Evolutionary conservation across 2,888 invertebrate species (phyloP).

Genomic region (Penaeus monodon): DNA sequence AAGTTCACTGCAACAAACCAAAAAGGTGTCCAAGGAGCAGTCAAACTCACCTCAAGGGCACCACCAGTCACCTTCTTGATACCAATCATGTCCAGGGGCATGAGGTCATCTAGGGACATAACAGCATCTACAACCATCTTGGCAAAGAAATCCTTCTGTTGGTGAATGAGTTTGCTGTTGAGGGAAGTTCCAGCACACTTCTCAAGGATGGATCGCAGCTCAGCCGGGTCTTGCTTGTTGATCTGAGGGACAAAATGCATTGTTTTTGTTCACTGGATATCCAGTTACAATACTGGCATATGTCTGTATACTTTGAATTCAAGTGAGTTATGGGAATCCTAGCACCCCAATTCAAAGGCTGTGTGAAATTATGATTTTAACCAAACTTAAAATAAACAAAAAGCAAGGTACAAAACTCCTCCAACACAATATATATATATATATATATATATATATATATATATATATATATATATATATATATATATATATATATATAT

Average conservation of each 20-base stretch:
- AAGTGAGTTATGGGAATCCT: too few relatives aligned
- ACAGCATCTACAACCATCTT: conserved; percentile 99
- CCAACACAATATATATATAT: conserved; percentile 1
- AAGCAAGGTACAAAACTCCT: conserved; percentile 2
- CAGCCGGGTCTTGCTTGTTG: conserved; percentile 71
- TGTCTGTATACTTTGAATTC: too few relatives aligned
- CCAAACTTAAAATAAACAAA: not conserved
- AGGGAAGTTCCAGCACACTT: conserved; percentile 96
- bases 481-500: conserved; percentile 17
- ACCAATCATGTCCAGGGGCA: conserved; percentile 98
- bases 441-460: conserved; percentile 64
- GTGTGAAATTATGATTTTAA: too few relatives aligned
- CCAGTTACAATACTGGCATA: too few relatives aligned
- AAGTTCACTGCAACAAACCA: not conserved
- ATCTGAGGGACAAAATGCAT: conserved; percentile 20
- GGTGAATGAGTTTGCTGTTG: conserved; percentile 96
- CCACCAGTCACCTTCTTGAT: conserved; percentile 91
- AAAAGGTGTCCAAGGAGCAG: not conserved
- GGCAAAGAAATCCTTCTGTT: conserved; percentile 95
- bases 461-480: conserved; percentile 41
- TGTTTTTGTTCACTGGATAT: too few relatives aligned
- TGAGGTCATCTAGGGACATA: conserved; percentile 85
- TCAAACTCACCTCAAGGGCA: conserved; percentile 70
- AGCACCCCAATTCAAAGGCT: too few relatives aligned
- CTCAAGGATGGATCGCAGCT: conserved; percentile 77